Evolutionary conservation across 2,888 invertebrate species (phyloP).

Genomic region (Andrena camellia): DNA sequence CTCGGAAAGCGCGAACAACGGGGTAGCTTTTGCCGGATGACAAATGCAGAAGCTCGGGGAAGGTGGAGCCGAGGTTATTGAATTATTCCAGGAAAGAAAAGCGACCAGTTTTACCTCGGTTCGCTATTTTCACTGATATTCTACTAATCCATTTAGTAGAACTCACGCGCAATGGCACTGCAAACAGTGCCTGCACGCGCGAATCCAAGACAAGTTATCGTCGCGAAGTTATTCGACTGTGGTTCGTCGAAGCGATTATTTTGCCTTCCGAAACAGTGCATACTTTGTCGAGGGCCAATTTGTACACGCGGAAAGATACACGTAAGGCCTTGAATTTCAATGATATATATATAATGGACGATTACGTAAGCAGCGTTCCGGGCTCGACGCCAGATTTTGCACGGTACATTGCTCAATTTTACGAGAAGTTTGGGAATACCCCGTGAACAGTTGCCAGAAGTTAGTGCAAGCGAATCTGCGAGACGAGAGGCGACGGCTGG

Average conservation of each 20-base stretch:
- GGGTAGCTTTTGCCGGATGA: neutral
- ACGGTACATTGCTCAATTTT: conserved; percentile 65
- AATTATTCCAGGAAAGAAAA: no score
- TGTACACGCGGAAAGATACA: conserved; percentile 12
- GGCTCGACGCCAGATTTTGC: conserved; percentile 61
- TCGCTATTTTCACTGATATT: conserved; percentile 8
- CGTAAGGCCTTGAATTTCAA: conserved; percentile 51
- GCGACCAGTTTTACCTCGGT: no score
- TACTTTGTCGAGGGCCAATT: conserved; percentile 1
- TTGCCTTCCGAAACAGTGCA: neutral
- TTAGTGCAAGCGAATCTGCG: neutral
- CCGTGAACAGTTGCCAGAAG: conserved; percentile 13
- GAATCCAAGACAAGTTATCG: neutral
- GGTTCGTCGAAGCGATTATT: neutral
- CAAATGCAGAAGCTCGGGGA: neutral
- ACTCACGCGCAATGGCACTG: neutral
- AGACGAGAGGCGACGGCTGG: neutral
- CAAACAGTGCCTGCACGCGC: neutral
- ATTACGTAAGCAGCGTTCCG: conserved; percentile 43
- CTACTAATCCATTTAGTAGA: neutral
- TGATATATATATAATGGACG: conserved; percentile 46
- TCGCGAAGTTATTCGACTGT: neutral
- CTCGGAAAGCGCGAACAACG: neutral
- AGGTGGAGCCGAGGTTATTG: no score
- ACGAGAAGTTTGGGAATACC: conserved; percentile 40